Evolutionary conservation across 2,888 invertebrate species (phyloP), one percentile per base, ranked within the genome.

Genomic region (Cyclophora punctaria): DNA sequence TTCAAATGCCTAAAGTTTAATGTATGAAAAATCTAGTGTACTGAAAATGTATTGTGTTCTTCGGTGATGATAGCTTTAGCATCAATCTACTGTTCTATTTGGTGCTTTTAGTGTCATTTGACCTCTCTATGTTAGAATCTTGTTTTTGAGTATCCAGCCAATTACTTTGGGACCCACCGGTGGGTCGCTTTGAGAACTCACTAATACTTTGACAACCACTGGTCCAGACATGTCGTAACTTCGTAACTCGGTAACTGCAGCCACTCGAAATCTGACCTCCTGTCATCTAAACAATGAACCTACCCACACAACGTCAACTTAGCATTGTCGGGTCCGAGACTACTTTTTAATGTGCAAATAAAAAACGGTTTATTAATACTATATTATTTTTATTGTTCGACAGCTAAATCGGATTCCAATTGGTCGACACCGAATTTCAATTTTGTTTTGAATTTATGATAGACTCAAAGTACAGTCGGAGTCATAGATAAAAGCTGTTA

Each of bases 141-240:
- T 20, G 20, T 1, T 20, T 20, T 20, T 20, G 2, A 20, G 20
- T 20, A 20, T 2, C 1, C 20, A 20, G 20, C 20, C 20, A 20
- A 20, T n/a, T 20, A 20, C 20, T 20, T 20, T 1, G 20, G 20
- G 20, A 20, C 20, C 20, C 20, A 20, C 20, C 20, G 20, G 2
- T 20, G 20, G 20, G 20, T 20, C 20, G 1, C 20, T 20, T 20
- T 20, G 20, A 20, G 20, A 20, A 20, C 20, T 20, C 20, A 20
- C 20, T 20, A 20, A 20, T 20, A 20, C 20, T 20, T 20, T 20
- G 20, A 20, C 20, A 20, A 20, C 20, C 20, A 20, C 20, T 20
- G 20, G 79, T 81, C 80, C 80, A 80, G 80, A 78, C 78, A 58
- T 62, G 66, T 80, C 69, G 75, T 70, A 78, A 74, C 75, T 76